Percentiles rank a stretch among this genome's conserved stretches.
These are phyloP conservation scores for Polietes domitor DNA, from an alignment of 2,888 invertebrate genomes.

Conservation along the genomic window DNA sequence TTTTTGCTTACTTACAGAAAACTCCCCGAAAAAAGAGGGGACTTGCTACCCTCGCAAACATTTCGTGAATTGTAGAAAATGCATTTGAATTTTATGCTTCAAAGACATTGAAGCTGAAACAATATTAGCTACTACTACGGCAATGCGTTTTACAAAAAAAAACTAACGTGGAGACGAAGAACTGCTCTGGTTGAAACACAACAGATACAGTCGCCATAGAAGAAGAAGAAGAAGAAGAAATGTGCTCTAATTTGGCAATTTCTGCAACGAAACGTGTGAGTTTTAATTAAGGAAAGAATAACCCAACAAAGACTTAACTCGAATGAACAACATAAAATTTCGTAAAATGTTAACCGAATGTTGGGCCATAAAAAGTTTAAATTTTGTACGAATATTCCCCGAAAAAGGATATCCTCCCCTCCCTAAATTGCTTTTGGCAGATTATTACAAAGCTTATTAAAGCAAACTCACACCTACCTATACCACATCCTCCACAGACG, in stretches of 20 bases:
- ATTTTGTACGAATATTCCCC: slow-evolving; percentile 33
- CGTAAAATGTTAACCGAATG: slow-evolving; percentile 41
- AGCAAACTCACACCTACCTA: not conserved
- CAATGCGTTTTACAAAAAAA: slow-evolving; percentile 13
- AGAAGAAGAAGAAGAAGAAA: slow-evolving; percentile 29
- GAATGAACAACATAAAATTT: slow-evolving; percentile 15
- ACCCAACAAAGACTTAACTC: slow-evolving; percentile 16
- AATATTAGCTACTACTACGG: slow-evolving; percentile 58
- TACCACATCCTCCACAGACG: not conserved
- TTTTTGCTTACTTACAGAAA: not conserved
- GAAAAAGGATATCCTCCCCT: not conserved
- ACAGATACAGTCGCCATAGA: slow-evolving; percentile 24
- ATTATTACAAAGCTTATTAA: not conserved
- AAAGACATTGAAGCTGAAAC: slow-evolving; percentile 22
- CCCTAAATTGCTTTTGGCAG: not conserved
- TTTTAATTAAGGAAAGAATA: slow-evolving; percentile 63
- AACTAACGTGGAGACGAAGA: not conserved
- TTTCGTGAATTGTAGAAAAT: slow-evolving; percentile 57
- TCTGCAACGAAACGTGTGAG: slow-evolving; percentile 65
- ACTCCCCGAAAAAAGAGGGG: not conserved
- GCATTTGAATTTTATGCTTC: slow-evolving; percentile 58
- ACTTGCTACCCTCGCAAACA: not conserved
- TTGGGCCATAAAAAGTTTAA: slow-evolving; percentile 37
- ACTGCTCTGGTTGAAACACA: not conserved
- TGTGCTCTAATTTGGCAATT: slow-evolving; percentile 62